Percentiles rank a stretch among this genome's conserved stretches.
phyloP scores from a whole-genome alignment of 2,113 vertebrate species.

The Amia ocellicauda region DNA sequence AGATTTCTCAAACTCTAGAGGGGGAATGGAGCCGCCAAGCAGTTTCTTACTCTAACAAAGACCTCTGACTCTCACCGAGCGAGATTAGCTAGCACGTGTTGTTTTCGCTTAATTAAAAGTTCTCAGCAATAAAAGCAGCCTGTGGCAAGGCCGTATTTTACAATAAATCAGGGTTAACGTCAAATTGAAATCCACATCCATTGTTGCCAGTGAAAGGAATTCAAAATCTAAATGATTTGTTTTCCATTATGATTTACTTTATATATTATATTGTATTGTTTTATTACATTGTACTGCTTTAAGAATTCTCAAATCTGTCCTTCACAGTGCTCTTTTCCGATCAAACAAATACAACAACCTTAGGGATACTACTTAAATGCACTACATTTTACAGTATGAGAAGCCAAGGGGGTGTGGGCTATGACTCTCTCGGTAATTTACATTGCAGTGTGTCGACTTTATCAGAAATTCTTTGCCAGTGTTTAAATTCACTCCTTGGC shows the following conservation, averaged over 20 bases:
- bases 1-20: conserved; percentile 4
- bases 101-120: conserved; percentile 29
- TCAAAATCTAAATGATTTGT: too few relatives aligned
- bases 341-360: too few relatives aligned
- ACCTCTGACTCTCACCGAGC: conserved; percentile 21
- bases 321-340: too few relatives aligned
- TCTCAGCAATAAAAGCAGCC: conserved; percentile 31
- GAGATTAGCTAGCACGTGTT: conserved; percentile 27
- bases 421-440: too few relatives aligned
- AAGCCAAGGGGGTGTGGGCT: too few relatives aligned
- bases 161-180: conserved; percentile 40
- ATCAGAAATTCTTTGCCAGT: conserved; percentile 17
- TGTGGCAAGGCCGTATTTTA: conserved; percentile 35
- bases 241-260: too few relatives aligned
- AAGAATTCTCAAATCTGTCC: too few relatives aligned
- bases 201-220: not conserved
- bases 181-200: conserved; percentile 40
- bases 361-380: too few relatives aligned
- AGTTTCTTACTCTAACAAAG: conserved; percentile 34
- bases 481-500: conserved; percentile 44
- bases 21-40: conserved; percentile 21
- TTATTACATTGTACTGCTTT: too few relatives aligned
- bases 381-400: too few relatives aligned
- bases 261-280: too few relatives aligned
- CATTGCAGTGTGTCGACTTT: too few relatives aligned